These are phyloP conservation scores for Phylloscopus whistleri DNA, from an alignment of 2,113 vertebrate species.

Conservation along the genomic window DNA sequence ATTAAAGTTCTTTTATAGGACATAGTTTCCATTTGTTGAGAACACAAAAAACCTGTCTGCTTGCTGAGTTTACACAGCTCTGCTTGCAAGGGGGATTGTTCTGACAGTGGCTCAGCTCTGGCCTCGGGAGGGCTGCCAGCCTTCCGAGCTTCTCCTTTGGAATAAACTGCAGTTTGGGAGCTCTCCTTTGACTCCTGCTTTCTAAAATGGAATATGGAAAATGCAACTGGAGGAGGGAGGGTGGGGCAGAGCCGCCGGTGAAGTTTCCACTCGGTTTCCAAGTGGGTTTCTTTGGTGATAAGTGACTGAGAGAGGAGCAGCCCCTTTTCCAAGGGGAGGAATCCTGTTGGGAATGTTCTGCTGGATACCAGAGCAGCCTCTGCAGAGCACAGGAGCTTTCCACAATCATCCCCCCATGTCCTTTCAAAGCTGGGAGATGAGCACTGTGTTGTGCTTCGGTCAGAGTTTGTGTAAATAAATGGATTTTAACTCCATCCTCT, in stretches of 20 bases:
- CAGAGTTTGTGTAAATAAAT: background rate
- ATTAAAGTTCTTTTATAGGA: slow-evolving; percentile 22
- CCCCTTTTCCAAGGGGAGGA: background rate
- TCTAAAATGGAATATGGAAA: background rate
- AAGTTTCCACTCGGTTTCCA: background rate
- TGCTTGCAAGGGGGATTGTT: slow-evolving; percentile 26
- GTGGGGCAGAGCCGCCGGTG: background rate
- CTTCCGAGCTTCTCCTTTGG: background rate
- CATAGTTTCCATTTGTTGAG: slow-evolving; percentile 44
- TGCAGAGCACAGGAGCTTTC: background rate
- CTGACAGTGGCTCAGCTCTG: background rate
- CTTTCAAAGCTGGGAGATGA: background rate
- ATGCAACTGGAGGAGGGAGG: background rate
- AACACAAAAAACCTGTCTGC: slow-evolving; percentile 37
- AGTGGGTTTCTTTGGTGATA: background rate
- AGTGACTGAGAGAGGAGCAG: background rate
- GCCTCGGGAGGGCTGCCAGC: background rate
- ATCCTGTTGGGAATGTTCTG: background rate
- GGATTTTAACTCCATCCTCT: background rate
- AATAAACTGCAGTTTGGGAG: background rate
- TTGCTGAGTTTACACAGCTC: background rate
- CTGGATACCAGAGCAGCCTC: background rate
- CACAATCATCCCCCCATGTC: background rate
- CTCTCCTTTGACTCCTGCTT: background rate
- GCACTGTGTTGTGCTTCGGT: accelerated